Evolutionary conservation across 2,888 invertebrate genomes (phyloP).

Genomic region (Rhagium mordax): DNA sequence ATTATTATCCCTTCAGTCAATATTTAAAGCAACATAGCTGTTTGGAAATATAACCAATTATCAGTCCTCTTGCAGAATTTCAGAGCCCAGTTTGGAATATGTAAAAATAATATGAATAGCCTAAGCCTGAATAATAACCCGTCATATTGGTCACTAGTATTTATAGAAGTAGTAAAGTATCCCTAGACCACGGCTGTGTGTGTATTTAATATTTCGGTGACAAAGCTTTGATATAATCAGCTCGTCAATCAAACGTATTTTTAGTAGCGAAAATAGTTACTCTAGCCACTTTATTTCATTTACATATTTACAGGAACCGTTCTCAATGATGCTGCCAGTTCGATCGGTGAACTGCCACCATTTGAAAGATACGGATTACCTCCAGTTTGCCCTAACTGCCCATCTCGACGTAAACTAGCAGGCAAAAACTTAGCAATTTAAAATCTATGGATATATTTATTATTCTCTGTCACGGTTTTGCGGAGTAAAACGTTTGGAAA

Average conservation of each 20-base stretch:
- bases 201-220: too few relatives aligned
- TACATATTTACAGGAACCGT: neutral
- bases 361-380: slow-evolving; percentile 18
- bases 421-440: slow-evolving; percentile 30
- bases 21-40: too few relatives aligned
- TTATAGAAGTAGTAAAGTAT: too few relatives aligned
- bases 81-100: too few relatives aligned
- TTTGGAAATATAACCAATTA: too few relatives aligned
- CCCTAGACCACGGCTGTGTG: too few relatives aligned
- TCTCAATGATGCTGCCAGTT: neutral
- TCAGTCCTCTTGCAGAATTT: too few relatives aligned
- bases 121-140: too few relatives aligned
- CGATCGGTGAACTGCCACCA: neutral
- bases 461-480: slow-evolving; percentile 48
- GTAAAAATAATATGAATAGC: too few relatives aligned
- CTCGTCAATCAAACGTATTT: neutral
- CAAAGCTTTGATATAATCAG: too few relatives aligned
- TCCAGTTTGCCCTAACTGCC: neutral
- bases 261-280: neutral
- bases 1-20: neutral
- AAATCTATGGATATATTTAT: slow-evolving; percentile 45
- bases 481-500: slow-evolving; percentile 51
- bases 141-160: too few relatives aligned
- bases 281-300: neutral
- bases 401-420: neutral